Evolutionary conservation across 1,140 invertebrate genomes (phyloP).

Genomic region (Drosophila micromelanica): DNA sequence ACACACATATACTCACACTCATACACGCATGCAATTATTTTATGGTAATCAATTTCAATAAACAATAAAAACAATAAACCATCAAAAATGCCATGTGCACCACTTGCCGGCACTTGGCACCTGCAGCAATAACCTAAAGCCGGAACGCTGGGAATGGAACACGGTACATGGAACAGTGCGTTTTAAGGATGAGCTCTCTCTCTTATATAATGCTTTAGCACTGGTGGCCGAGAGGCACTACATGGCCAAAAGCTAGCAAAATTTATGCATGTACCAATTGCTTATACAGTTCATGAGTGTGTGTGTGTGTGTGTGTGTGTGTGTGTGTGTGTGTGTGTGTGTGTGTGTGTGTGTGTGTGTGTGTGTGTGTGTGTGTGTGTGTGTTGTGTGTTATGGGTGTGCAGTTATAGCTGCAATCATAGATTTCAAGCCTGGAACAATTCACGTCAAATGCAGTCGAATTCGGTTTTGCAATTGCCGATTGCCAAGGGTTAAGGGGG

Average conservation of each 20-base stretch:
- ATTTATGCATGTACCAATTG: constrained; percentile 29
- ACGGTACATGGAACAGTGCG: constrained; percentile 6
- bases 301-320: constrained; percentile 3
- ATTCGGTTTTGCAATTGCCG: constrained; percentile 46
- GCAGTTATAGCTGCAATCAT: constrained; percentile 79
- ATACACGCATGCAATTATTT: constrained; percentile 57
- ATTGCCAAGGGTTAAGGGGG: constrained; percentile 26
- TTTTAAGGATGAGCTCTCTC: constrained; percentile 4
- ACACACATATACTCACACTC: constrained; percentile 8
- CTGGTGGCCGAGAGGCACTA: not conserved
- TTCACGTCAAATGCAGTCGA: constrained; percentile 75
- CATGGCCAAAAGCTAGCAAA: constrained; percentile 7
- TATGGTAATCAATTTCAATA: constrained; percentile 78
- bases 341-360: constrained; percentile 21
- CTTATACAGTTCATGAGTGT: constrained; percentile 8
- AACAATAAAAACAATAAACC: constrained; percentile 64
- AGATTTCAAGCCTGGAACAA: constrained; percentile 78
- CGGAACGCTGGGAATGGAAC: constrained; percentile 12
- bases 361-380: not conserved
- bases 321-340: constrained; percentile 6
- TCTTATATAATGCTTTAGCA: constrained; percentile 10
- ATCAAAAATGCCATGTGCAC: constrained; percentile 73
- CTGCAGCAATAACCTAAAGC: not conserved
- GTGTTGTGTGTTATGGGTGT: constrained; percentile 33
- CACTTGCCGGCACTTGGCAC: constrained; percentile 12